Base-by-base conservation (phyloP, 2,888 invertebrate species). In the Drosophila sordidapex region DNA sequence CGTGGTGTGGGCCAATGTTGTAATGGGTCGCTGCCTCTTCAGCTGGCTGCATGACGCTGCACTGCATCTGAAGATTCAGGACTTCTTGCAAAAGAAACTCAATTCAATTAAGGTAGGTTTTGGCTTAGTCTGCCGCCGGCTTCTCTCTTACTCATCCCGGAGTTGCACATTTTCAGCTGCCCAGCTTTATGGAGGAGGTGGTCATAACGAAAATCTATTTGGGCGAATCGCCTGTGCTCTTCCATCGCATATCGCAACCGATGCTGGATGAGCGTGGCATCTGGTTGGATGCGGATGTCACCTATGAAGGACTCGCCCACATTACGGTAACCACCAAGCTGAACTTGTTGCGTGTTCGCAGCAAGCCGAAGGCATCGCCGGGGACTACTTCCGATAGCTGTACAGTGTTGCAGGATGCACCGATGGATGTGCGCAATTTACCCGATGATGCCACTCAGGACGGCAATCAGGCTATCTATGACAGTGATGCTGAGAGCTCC, bases 271-370 rank as follows among this genome's bases (percentile, higher is more conserved):
- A 96, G 70, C 95, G 96, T 86, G 98, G 98, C 4, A 93, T 97
- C 21, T 98, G 98, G 97, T 93, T 97, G 2, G 97, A 98, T 91
- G 93, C 97, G 49, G 96, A 97, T 83, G 92, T 97, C 18, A 95
- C 95, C 11, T 97, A 97, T 89, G 95, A 95, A 76, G 97, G 97
- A 18, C 93, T 94, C 56, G 94, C 96, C 58, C 95, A 95, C 31
- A 95, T 98, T 93, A 96, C 96, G 1, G 94, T 98, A 51, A 96
- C 97, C 89, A 98, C 98, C 0, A 97, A 97, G 91, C 93, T 98
- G 57, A 97, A 98, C 93, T 85, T 93, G 64, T 60, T 93, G 69
- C 91, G 93, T 8, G 79, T 93, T 33, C 91, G 92, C 38, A 90
- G 85, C 33, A 86, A 87, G 48, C 79, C 88, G 4, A 82, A 72